Evolutionary conservation across 2,888 invertebrate genomes (phyloP).

Genomic region (Amblyteles armatorius): DNA sequence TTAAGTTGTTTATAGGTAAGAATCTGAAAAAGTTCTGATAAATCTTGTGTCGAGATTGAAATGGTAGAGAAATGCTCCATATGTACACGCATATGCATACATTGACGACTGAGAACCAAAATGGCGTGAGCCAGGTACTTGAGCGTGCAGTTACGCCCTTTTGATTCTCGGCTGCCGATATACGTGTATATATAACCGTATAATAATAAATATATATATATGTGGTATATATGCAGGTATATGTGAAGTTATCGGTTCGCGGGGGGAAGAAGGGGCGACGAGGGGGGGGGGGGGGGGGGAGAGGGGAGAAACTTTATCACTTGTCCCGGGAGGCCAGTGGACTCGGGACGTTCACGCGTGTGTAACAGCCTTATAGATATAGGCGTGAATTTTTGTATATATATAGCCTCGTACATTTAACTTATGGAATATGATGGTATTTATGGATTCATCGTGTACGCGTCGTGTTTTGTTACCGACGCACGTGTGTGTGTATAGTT

Average conservation of each 20-base stretch:
- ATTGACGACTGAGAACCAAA: too few species aligned
- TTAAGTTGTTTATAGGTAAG: too few species aligned
- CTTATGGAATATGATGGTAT: constrained; percentile 18
- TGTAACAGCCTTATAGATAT: constrained; percentile 22
- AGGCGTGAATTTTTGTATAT: not conserved
- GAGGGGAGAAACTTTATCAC: constrained; percentile 27
- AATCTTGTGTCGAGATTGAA: too few species aligned
- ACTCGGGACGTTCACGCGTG: constrained; percentile 23
- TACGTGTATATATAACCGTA: too few species aligned
- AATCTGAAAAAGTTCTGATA: too few species aligned
- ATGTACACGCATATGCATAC: too few species aligned
- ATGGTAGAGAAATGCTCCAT: too few species aligned
- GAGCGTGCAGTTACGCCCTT: too few species aligned
- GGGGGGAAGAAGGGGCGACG: not conserved
- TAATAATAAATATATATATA: not conserved
- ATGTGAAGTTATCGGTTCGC: constrained; percentile 11
- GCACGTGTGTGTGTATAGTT: constrained; percentile 13
- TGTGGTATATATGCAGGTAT: not conserved
- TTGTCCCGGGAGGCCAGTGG: constrained; percentile 37
- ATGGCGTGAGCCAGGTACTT: too few species aligned
- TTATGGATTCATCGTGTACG: not conserved
- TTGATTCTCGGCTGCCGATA: too few species aligned
- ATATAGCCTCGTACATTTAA: not conserved
- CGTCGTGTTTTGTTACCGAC: constrained; percentile 1
- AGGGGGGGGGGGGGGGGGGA: not conserved